phyloP scores from a whole-genome alignment of 2,888 invertebrate genomes.

The Galeruca laticollis region DNA sequence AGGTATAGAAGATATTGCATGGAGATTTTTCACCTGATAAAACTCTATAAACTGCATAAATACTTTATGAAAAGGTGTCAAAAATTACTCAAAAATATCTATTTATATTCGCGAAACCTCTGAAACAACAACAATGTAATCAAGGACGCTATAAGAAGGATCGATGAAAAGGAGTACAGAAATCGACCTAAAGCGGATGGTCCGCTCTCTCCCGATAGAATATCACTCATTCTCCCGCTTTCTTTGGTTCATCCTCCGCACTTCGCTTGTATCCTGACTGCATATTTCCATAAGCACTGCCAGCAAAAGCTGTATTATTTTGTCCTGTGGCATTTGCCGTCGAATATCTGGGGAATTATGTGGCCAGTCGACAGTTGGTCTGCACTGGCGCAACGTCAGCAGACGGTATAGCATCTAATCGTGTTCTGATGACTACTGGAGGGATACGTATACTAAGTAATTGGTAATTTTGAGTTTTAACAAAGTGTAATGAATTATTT shows the following conservation, averaged over 20 bases:
- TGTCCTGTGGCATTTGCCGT: constrained; percentile 58
- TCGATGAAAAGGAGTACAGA: constrained; percentile 27
- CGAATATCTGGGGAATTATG: constrained; percentile 53
- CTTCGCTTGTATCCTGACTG: constrained; percentile 56
- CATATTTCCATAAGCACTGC: constrained; percentile 16
- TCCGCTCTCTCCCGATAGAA: constrained; percentile 46
- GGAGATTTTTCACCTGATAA: too few species aligned
- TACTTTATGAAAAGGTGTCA: too few species aligned
- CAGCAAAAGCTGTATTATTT: constrained; percentile 54
- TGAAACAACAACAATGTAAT: constrained; percentile 1
- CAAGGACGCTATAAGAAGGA: background rate
- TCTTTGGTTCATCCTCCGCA: constrained; percentile 51
- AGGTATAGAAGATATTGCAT: too few species aligned
- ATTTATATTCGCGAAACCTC: constrained; percentile 3
- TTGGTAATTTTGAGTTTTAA: background rate
- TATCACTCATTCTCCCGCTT: constrained; percentile 57
- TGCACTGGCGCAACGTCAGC: constrained; percentile 9
- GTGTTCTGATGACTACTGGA: background rate
- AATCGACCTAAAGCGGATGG: constrained; percentile 38
- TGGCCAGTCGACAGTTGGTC: constrained; percentile 16
- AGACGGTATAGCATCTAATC: background rate
- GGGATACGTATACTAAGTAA: background rate
- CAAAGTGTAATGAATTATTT: background rate
- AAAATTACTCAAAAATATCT: background rate
- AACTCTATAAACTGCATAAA: too few species aligned